Evolutionary conservation across 2,113 vertebrate species (phyloP), one percentile per base, ranked within the genome.

Genomic region (Zapus hudsonius): DNA sequence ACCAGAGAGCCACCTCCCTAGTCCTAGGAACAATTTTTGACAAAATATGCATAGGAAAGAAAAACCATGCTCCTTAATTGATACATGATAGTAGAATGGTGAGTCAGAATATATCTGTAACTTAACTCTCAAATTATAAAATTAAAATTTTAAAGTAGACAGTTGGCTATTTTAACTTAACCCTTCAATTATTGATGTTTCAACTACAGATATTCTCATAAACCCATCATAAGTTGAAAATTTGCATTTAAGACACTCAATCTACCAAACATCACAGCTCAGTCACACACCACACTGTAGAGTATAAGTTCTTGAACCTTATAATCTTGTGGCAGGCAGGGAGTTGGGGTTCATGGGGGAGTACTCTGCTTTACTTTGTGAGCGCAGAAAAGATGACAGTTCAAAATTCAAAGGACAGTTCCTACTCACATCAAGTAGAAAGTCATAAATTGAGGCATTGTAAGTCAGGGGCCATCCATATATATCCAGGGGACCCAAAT

Each of bases 401-500:
- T 38, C 10, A 81, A 81, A 52, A 63, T 20, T 69, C 36, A 23
- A 69, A 69, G 29, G n/a, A 20, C 2, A 25, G 7, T 16, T 76
- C 47, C 33, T 38, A 15, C 25, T 64, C 31, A 36, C 52, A 52
- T 52, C 12, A 52, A 22, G 5, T 20, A 76, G 16, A 36, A 52
- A 66, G n/a, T 23, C 44, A 4, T 33, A 57, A 19, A 13, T 29
- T 38, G 19, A 55, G n/a, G 5, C 13, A 17, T 38, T 38, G n/a
- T 70, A 25, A 57, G 20, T 55, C 47, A 84, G 52, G 19, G 67
- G 22, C 17, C 64, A 38, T 33, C 36, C 20, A 17, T 16, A 33
- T 55, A 44, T 44, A 38, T 33, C 25, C 11, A 57, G 0, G 0
- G 17, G 69, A 82, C 5, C 33, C 9, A 3, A 17, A 8, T 0